Conservation (phyloP, 2,888 invertebrate genomes). For the Chloroclysta siterata region DNA sequence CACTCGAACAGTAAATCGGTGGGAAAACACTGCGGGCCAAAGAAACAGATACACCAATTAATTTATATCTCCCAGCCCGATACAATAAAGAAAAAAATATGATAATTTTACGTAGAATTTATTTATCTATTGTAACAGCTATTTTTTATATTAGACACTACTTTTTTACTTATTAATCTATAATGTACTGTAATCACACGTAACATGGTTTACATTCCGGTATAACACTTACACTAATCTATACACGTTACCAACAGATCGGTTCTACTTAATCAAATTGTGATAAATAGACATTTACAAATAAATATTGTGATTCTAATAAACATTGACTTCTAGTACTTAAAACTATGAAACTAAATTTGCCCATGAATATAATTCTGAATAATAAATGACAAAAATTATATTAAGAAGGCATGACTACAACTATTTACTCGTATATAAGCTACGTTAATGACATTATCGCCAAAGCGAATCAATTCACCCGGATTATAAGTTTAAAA, state of each 20-base stretch:
- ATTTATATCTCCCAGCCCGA: conserved; percentile 51
- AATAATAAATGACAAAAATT: conserved; percentile 19
- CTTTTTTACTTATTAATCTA: conserved; percentile 21
- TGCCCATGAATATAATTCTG: conserved; percentile 29
- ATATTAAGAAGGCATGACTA: conserved; percentile 27
- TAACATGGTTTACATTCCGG: conserved; percentile 53
- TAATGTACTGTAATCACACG: conserved; percentile 57
- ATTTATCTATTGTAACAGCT: conserved; percentile 43
- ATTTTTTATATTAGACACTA: conserved; percentile 35
- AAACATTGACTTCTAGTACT: conserved; percentile 57
- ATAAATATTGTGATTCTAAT: conserved; percentile 70
- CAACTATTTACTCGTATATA: conserved; percentile 37
- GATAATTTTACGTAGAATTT: conserved; percentile 35
- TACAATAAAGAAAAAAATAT: conserved; percentile 34
- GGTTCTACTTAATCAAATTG: conserved; percentile 26
- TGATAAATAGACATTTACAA: conserved; percentile 57
- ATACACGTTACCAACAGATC: conserved; percentile 63
- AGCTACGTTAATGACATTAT: conserved; percentile 39
- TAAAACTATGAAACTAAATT: conserved; percentile 40
- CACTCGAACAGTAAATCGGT: conserved; percentile 63
- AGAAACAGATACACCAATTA: conserved; percentile 28
- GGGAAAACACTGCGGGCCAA: conserved; percentile 60
- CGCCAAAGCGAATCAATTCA: conserved; percentile 43
- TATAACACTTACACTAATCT: conserved; percentile 70
- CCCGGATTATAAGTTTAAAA: conserved; percentile 34